Base-by-base conservation (phyloP, 2,888 invertebrate genomes). In the Cabera pusaria region DNA sequence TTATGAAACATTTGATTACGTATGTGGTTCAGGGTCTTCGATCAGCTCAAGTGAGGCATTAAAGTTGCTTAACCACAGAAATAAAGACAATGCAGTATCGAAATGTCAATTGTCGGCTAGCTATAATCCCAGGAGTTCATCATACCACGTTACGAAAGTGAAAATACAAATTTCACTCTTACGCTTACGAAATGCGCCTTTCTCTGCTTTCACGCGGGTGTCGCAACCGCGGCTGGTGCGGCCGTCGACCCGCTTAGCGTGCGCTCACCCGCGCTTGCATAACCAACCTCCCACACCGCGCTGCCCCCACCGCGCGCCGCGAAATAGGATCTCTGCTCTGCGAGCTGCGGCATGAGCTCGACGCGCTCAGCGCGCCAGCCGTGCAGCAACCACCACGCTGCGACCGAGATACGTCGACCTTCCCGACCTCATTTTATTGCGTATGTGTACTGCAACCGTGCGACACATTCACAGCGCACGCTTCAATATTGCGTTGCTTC, bases 221-320 rank as follows among this genome's bases (percentile, higher is more conserved):
- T 79, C 73, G 83, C 84, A 79, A 77, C 62, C 28, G 29, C 49
- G 60, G 54, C 64, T 57, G 63, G 66, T 82, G 86, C 91, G 91
- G 90, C 85, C 92, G 90, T 83, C 92, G 92, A 92, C 92, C 92
- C 82, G 91, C 89, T 91, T 92, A 90, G 81, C 88, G 90, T 88
- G 91, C 92, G 91, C 90, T 92, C 91, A 92, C 92, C 87, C 79
- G 77, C 75, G 80, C 81, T 86, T 87, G 86, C 86, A 85, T 86
- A 85, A 85, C 79, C 82, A 75, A 79, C 79, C 52, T 49, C 49
- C 49, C 47, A 43, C 52, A 44, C 47, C 33, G 42, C 44, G 35
- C 42, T 54, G 45, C 48, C 50, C 26, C 36, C 52, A 48, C 20
- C 38, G 47, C 39, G 42, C 52, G 14, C 39, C 25, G 67, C 75